Percentiles rank a stretch among this genome's conserved stretches.
Conservation (phyloP, 2,797 vertebrate species). For the Vireo griseus region DNA sequence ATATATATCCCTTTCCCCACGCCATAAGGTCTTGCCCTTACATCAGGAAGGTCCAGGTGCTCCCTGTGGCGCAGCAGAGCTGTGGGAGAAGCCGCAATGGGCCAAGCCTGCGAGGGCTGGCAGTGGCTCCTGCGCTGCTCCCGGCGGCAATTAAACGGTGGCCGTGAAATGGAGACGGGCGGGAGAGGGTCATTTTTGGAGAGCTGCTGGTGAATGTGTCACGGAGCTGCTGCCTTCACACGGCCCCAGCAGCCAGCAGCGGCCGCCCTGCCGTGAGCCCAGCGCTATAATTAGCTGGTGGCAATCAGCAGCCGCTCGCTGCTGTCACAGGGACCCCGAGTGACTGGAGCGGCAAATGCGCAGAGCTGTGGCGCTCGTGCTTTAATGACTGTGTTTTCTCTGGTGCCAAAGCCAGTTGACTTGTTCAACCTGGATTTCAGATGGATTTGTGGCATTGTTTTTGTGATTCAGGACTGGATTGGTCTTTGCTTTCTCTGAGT, state of each 20-base stretch:
- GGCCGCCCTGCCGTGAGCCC: conserved; percentile 4
- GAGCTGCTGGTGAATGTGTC: conserved; percentile 50
- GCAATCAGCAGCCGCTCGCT: conserved; percentile 31
- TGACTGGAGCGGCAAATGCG: not conserved
- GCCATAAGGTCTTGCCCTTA: not conserved
- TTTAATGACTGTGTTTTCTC: not conserved
- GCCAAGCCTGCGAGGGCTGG: accelerated
- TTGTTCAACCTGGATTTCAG: not conserved
- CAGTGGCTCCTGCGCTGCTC: accelerated
- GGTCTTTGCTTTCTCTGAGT: not conserved
- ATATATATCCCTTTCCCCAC: not conserved
- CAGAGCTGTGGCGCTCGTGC: not conserved
- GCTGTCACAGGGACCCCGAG: not conserved
- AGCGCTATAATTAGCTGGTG: conserved; percentile 69
- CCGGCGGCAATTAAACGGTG: not conserved
- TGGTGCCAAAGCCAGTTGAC: not conserved
- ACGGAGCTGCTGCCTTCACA: conserved; percentile 39
- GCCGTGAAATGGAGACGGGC: not conserved
- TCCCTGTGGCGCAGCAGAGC: not conserved
- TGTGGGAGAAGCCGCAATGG: not conserved
- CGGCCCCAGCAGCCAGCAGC: not conserved
- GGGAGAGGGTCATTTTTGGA: conserved; percentile 35
- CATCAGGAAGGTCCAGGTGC: not conserved
- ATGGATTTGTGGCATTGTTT: not conserved
- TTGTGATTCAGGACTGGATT: not conserved